Conservation (phyloP, 2,113 vertebrate species). For the Odocoileus virginianus region DNA sequence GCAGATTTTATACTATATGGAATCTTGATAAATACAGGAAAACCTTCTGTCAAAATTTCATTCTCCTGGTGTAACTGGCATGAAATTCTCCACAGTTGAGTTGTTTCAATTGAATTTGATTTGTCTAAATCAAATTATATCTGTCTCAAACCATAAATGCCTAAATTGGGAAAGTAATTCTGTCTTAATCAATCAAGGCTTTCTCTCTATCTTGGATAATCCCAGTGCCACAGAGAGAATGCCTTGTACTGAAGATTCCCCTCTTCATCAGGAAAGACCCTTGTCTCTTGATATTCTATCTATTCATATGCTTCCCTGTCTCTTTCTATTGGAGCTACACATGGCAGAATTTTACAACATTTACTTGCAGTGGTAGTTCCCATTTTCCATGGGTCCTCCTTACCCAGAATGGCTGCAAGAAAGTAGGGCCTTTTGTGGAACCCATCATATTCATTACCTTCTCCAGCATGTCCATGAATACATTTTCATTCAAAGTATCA, state of each 20-base stretch:
- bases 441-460: neutral
- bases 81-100: neutral
- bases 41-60: neutral
- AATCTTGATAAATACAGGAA: neutral
- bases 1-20: neutral
- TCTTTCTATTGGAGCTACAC: neutral
- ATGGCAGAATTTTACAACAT: neutral
- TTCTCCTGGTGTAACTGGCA: neutral
- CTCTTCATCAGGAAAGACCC: neutral
- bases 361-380: neutral
- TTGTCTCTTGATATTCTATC: rapidly evolving
- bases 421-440: neutral
- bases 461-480: neutral
- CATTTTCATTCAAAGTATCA: neutral
- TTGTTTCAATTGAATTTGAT: neutral
- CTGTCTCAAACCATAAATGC: neutral
- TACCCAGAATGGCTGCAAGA: neutral
- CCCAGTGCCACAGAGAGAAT: neutral
- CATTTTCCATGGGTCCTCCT: neutral
- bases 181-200: neutral
- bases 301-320: rapidly evolving
- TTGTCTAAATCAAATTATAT: neutral
- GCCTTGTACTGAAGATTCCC: neutral
- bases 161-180: neutral
- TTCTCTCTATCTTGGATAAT: neutral